phyloP scores from a whole-genome alignment of 2,113 vertebrate species.

The Siphamia tubifer region DNA sequence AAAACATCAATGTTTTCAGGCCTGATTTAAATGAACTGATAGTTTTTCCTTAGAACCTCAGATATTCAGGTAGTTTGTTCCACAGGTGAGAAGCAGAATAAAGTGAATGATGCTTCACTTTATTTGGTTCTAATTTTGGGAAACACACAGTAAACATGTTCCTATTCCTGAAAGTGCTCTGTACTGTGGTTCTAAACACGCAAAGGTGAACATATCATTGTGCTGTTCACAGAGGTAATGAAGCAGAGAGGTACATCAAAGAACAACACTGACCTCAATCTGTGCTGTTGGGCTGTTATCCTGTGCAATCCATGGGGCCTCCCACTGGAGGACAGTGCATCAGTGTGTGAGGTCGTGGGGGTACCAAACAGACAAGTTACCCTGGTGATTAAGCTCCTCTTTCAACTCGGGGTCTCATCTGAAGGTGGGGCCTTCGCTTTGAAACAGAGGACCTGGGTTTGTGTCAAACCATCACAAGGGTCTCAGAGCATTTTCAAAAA shows the following conservation, averaged over 20 bases:
- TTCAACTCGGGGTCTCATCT: constrained; percentile 52
- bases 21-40: too few species aligned
- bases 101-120: too few species aligned
- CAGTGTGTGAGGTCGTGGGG: not conserved
- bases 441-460: constrained; percentile 42
- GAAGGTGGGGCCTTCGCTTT: constrained; percentile 52
- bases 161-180: too few species aligned
- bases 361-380: constrained; percentile 34
- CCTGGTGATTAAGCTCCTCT: constrained; percentile 66
- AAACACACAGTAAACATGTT: too few species aligned
- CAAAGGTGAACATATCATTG: not conserved
- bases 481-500: constrained; percentile 30
- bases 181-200: not conserved
- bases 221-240: not conserved
- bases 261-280: not conserved
- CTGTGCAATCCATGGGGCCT: constrained; percentile 8
- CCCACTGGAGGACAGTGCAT: constrained; percentile 23
- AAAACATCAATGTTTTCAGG: too few species aligned
- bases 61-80: too few species aligned
- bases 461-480: constrained; percentile 40
- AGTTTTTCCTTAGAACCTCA: too few species aligned
- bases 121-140: too few species aligned
- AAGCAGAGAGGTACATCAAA: not conserved
- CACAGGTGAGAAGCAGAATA: too few species aligned
- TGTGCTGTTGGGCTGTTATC: constrained; percentile 1